These are phyloP conservation scores for Aspidiotus destructor DNA, from an alignment of 2,888 invertebrate species.

Conservation along the genomic window DNA sequence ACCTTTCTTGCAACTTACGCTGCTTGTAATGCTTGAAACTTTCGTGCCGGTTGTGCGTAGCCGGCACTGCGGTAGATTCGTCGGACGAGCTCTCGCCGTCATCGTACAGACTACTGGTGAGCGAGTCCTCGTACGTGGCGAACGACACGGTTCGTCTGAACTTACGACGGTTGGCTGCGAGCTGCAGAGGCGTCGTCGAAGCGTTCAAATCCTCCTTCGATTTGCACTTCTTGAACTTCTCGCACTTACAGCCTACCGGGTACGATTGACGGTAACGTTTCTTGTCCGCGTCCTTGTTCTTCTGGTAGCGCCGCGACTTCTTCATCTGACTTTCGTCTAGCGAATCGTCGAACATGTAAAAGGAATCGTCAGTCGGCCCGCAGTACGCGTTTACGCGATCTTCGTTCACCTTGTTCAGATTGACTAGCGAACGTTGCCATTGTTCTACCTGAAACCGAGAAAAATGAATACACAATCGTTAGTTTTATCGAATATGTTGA, in stretches of 20 bases:
- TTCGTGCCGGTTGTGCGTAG: constrained; percentile 8
- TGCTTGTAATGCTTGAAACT: constrained; percentile 26
- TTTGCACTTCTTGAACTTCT: constrained; percentile 19
- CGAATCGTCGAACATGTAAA: constrained; percentile 11
- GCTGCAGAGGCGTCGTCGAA: neutral
- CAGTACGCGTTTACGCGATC: constrained; percentile 5
- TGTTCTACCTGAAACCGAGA: constrained; percentile 19
- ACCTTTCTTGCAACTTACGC: constrained; percentile 19
- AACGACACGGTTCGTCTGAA: constrained; percentile 25
- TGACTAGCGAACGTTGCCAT: constrained; percentile 26
- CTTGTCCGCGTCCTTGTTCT: constrained; percentile 27
- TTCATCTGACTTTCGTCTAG: neutral
- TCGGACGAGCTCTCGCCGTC: constrained; percentile 13
- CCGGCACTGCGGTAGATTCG: neutral
- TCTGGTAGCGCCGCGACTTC: constrained; percentile 5
- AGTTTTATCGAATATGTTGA: neutral
- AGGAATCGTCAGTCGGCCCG: neutral
- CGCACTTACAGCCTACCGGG: constrained; percentile 22
- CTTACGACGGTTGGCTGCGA: neutral
- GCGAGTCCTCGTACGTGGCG: constrained; percentile 21
- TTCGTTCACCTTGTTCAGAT: constrained; percentile 11
- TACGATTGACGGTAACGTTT: constrained; percentile 13
- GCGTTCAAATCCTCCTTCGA: constrained; percentile 12
- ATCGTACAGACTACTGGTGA: constrained; percentile 26
- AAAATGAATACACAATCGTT: neutral